Conservation (phyloP, 2,797 vertebrate genomes). For the Harpagifer antarcticus region DNA sequence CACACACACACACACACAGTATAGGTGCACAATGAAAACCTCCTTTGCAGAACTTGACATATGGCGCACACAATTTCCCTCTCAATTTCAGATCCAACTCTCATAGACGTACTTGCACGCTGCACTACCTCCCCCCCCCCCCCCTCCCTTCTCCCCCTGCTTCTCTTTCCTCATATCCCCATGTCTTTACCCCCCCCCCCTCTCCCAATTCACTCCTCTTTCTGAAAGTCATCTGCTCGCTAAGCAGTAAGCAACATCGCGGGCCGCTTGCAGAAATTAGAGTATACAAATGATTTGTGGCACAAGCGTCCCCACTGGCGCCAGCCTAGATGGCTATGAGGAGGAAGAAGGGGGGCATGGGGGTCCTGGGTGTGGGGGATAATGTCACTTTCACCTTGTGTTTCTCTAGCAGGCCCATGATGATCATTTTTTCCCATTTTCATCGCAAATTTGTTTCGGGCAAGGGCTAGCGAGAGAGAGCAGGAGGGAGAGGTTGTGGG, state of each 20-base stretch:
- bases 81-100: constrained; percentile 84
- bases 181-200: constrained; percentile 52
- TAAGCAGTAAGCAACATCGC: constrained; percentile 86
- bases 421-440: constrained; percentile 90
- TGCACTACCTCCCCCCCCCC: constrained; percentile 66
- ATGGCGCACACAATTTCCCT: constrained; percentile 82
- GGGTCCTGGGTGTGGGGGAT: constrained; percentile 32
- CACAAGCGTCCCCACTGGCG: constrained; percentile 83
- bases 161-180: constrained; percentile 57
- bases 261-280: constrained; percentile 84
- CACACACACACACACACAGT: constrained; percentile 27
- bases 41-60: constrained; percentile 83
- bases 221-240: constrained; percentile 87
- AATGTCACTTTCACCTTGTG: constrained; percentile 90
- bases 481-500: constrained; percentile 41
- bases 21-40: constrained; percentile 68
- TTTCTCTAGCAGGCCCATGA: constrained; percentile 83
- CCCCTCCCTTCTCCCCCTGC: constrained; percentile 8
- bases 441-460: constrained; percentile 90
- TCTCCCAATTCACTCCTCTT: constrained; percentile 73
- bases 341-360: constrained; percentile 2
- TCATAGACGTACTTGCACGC: constrained; percentile 75
- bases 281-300: constrained; percentile 90
- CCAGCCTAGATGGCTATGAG: constrained; percentile 66
- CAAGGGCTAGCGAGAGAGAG: constrained; percentile 48